phyloP scores from a whole-genome alignment of 2,888 invertebrate genomes.

The Ptychoptera contaminata region DNA sequence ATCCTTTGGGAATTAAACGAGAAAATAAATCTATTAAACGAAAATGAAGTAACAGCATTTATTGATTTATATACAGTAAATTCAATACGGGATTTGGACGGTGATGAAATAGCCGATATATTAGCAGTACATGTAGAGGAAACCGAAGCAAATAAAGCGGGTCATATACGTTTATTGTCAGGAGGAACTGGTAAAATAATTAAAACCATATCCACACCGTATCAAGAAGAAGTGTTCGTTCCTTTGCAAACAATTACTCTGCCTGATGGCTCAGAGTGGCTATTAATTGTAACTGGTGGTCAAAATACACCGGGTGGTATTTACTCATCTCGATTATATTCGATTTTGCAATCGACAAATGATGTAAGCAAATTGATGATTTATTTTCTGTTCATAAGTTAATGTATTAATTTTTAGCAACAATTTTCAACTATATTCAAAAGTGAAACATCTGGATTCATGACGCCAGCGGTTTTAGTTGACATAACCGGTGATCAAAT shows the following conservation, averaged over 20 bases:
- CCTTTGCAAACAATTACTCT: conserved; percentile 49
- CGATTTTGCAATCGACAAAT: conserved; percentile 34
- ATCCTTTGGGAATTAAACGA: conserved; percentile 45
- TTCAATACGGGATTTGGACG: conserved; percentile 50
- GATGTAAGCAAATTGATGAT: conserved; percentile 12
- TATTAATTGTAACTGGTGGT: conserved; percentile 59
- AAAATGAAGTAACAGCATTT: conserved; percentile 27
- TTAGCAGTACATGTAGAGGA: conserved; percentile 49
- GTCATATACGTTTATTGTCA: conserved; percentile 51
- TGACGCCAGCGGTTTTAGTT: conserved; percentile 47
- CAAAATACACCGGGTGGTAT: conserved; percentile 56
- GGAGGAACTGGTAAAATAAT: conserved; percentile 51
- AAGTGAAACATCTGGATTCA: conserved; percentile 46
- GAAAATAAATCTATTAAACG: conserved; percentile 18
- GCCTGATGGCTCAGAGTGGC: conserved; percentile 41
- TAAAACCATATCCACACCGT: conserved; percentile 43
- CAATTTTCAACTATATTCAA: conserved; percentile 39
- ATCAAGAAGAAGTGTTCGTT: conserved; percentile 50
- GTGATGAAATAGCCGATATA: conserved; percentile 52
- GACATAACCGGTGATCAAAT: conserved; percentile 57
- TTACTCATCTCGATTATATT: conserved; percentile 42
- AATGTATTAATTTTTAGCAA: conserved; percentile 18
- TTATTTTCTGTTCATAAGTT: no score
- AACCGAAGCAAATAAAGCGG: conserved; percentile 33
- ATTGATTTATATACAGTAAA: conserved; percentile 54